Evolutionary conservation across 2,797 vertebrate species (phyloP).

Genomic region (Gymnoscopelus braueri): DNA sequence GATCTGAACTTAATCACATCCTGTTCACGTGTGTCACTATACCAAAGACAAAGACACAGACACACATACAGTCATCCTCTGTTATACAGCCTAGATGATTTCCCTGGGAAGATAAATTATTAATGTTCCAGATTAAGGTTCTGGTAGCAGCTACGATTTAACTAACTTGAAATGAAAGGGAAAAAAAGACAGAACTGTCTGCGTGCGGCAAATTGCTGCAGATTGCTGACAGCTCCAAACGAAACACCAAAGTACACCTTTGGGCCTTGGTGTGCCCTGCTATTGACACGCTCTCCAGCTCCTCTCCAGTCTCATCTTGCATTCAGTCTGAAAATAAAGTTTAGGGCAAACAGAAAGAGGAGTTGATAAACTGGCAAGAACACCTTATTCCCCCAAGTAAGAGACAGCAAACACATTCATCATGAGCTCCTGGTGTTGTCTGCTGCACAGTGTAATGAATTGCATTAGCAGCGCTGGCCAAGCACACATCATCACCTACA

Average conservation of each 20-base stretch:
- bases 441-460: conserved; percentile 63
- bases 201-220: conserved; percentile 49
- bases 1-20: background rate
- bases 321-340: conserved; percentile 38
- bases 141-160: no score
- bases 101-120: conserved; percentile 22
- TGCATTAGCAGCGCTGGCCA: conserved; percentile 58
- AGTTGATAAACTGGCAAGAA: conserved; percentile 58
- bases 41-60: conserved; percentile 22
- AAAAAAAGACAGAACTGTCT: background rate
- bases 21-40: background rate
- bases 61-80: background rate
- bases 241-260: conserved; percentile 35
- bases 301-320: conserved; percentile 4
- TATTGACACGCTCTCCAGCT: conserved; percentile 28
- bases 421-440: conserved; percentile 61
- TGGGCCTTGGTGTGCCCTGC: conserved; percentile 50
- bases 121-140: no score
- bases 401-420: conserved; percentile 65
- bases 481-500: conserved; percentile 64
- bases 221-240: conserved; percentile 59
- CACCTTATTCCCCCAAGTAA: conserved; percentile 32
- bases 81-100: background rate
- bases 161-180: no score
- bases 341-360: conserved; percentile 31